These are phyloP conservation scores for Pristionchus japonicus DNA, from an alignment of 2,888 invertebrate species.

Conservation along the genomic window DNA sequence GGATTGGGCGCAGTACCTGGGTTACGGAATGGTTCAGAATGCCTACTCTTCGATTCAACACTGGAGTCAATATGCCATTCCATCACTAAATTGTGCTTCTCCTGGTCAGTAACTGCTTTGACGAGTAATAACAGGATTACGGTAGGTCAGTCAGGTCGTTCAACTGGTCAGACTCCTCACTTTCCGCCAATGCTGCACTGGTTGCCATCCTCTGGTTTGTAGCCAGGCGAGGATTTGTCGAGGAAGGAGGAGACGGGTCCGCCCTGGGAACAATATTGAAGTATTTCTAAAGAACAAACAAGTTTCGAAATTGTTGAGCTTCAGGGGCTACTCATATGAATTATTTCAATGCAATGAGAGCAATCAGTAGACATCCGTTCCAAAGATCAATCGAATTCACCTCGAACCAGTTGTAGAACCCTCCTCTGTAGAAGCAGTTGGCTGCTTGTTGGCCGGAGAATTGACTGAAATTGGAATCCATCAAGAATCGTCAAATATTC, in stretches of 20 bases:
- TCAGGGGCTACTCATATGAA: no score
- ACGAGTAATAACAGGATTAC: no score
- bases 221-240: slow-evolving; percentile 56
- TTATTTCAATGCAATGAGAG: no score
- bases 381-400: no score
- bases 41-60: no score
- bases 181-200: slow-evolving; percentile 57
- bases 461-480: slow-evolving; percentile 35
- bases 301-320: background rate
- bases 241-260: slow-evolving; percentile 45
- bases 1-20: slow-evolving; percentile 59
- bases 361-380: no score
- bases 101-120: no score
- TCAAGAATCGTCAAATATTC: no score
- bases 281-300: no score
- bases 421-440: slow-evolving; percentile 71
- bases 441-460: slow-evolving; percentile 54
- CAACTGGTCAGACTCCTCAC: slow-evolving; percentile 31
- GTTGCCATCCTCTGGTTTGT: slow-evolving; percentile 62
- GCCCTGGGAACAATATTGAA: slow-evolving; percentile 9
- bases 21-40: no score
- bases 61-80: no score
- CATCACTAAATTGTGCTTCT: no score
- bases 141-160: background rate
- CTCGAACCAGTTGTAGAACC: slow-evolving; percentile 73